These are phyloP conservation scores for Zosterops japonicus DNA, from an alignment of 2,113 vertebrate genomes.

Conservation along the genomic window DNA sequence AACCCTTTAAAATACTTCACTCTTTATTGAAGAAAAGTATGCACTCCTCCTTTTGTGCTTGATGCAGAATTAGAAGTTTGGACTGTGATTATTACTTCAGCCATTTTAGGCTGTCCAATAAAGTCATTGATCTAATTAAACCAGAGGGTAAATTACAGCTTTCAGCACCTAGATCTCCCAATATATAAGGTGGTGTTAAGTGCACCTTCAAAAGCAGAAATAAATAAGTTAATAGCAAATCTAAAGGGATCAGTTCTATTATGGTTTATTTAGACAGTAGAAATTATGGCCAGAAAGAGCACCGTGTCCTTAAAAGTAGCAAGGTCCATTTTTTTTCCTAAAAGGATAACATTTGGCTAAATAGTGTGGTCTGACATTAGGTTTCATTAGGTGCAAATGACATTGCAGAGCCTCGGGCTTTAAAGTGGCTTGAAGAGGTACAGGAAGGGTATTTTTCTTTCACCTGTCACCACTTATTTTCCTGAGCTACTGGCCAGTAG, in stretches of 20 bases:
- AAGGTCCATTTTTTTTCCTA: constrained; percentile 9
- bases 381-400: constrained; percentile 75
- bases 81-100: not conserved
- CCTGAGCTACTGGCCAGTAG: constrained; percentile 71
- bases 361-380: constrained; percentile 50
- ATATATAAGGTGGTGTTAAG: constrained; percentile 9
- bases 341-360: constrained; percentile 56
- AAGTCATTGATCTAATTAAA: constrained; percentile 46
- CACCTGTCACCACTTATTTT: constrained; percentile 79
- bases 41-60: not conserved
- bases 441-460: constrained; percentile 72
- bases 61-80: constrained; percentile 23
- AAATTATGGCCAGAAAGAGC: not conserved
- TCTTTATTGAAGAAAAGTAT: not conserved
- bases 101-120: constrained; percentile 46
- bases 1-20: not conserved
- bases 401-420: constrained; percentile 67
- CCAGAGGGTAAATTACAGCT: not conserved
- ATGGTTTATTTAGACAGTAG: constrained; percentile 36
- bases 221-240: not conserved
- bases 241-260: not conserved
- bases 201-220: constrained; percentile 15
- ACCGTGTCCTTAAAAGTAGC: not conserved
- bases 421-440: constrained; percentile 68
- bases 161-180: not conserved